phyloP scores from a whole-genome alignment of 2,888 invertebrate species.

The Dicranocentrus wangi region DNA sequence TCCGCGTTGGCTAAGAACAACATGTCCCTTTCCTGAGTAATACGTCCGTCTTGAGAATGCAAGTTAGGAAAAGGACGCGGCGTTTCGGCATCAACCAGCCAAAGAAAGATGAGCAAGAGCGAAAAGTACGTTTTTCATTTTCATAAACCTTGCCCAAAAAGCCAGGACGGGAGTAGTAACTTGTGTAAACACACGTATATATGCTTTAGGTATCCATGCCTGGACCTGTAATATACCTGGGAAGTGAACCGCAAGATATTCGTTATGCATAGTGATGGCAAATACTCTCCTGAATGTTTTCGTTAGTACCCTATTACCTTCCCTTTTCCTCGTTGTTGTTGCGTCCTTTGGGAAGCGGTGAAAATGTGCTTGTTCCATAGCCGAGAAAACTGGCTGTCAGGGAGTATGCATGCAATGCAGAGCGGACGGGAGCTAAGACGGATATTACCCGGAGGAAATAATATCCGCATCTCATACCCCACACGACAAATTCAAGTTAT shows the following conservation, averaged over 20 bases:
- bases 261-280: slow-evolving; percentile 29
- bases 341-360: slow-evolving; percentile 58
- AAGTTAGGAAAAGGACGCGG: slow-evolving; percentile 43
- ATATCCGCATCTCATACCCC: slow-evolving; percentile 63
- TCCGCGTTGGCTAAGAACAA: too few relatives aligned
- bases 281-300: slow-evolving; percentile 24
- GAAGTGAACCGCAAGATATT: slow-evolving; percentile 37
- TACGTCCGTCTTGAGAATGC: slow-evolving; percentile 40
- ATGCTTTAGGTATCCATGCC: too few relatives aligned
- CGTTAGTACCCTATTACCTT: slow-evolving; percentile 22
- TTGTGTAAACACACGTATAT: too few relatives aligned
- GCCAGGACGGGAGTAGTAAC: slow-evolving; percentile 29
- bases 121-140: slow-evolving; percentile 63
- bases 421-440: slow-evolving; percentile 64
- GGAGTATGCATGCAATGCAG: slow-evolving; percentile 29
- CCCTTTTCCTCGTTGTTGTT: slow-evolving; percentile 45
- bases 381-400: slow-evolving; percentile 3
- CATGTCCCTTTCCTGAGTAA: slow-evolving; percentile 16
- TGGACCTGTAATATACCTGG: slow-evolving; percentile 39
- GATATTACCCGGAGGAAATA: slow-evolving; percentile 66
- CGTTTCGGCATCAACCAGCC: slow-evolving; percentile 39
- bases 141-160: slow-evolving; percentile 58
- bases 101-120: slow-evolving; percentile 53
- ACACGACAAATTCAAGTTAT: slow-evolving; percentile 63
- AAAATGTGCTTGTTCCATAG: slow-evolving; percentile 56